Evolutionary conservation across 2,113 vertebrate species (phyloP).

Genomic region (Rousettus leschenaultii): DNA sequence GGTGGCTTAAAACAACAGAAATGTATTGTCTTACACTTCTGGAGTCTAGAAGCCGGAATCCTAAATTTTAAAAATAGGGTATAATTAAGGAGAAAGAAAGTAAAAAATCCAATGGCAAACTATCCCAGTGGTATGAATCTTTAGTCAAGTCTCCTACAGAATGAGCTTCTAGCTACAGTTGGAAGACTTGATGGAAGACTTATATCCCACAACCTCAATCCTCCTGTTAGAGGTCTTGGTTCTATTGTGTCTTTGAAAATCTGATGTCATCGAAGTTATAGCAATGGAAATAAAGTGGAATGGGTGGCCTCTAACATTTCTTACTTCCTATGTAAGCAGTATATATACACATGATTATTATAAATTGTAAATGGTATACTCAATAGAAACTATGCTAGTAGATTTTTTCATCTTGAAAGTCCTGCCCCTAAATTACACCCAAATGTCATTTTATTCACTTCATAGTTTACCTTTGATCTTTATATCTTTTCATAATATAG

Average conservation of each 20-base stretch:
- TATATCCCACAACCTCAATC: not conserved
- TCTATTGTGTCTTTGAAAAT: not conserved
- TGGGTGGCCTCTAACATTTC: not conserved
- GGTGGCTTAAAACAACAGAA: not conserved
- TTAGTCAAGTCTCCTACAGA: not conserved
- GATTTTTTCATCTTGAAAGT: not conserved
- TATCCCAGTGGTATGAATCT: not conserved
- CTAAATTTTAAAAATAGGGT: not conserved
- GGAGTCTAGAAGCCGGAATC: not conserved
- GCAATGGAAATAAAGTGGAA: not conserved
- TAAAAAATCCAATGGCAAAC: not conserved
- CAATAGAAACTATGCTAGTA: not conserved
- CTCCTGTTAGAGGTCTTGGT: not conserved
- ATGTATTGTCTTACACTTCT: not conserved
- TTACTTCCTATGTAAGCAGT: not conserved
- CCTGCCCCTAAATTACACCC: not conserved
- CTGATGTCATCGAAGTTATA: not conserved
- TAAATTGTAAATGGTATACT: not conserved
- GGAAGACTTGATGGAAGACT: not conserved
- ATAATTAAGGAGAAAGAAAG: not conserved
- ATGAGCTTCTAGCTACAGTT: not conserved
- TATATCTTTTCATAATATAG: not conserved
- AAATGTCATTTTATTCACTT: not conserved
- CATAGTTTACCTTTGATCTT: not conserved
- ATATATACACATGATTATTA: not conserved